A percentile compares a stretch with the other conserved stretches of the same genome.
Conservation (phyloP, 2,113 vertebrate genomes). For the Gymnorhina tibicen region DNA sequence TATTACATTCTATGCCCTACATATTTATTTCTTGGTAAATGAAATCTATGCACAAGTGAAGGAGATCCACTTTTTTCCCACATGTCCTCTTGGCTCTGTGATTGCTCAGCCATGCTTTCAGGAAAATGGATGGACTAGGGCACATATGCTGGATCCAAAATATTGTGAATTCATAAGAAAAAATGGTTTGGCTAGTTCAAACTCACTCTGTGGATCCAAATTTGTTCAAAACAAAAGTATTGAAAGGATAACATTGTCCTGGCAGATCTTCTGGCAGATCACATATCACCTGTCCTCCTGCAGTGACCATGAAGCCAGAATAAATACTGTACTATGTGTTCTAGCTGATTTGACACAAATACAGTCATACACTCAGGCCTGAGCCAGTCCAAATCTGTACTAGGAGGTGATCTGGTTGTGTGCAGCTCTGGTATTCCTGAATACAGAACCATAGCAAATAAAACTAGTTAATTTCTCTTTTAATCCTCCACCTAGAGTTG, state of each 20-base stretch:
- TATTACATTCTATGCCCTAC: background rate
- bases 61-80: background rate
- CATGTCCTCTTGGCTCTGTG: background rate
- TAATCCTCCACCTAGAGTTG: background rate
- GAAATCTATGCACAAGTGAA: background rate
- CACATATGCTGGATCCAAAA: background rate
- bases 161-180: background rate
- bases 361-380: background rate
- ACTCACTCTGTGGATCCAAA: background rate
- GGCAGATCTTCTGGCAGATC: background rate
- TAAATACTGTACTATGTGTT: background rate
- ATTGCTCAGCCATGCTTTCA: background rate
- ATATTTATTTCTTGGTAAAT: background rate
- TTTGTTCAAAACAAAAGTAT: background rate
- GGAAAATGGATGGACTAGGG: background rate
- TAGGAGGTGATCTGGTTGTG: background rate
- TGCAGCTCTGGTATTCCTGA: background rate
- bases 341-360: background rate
- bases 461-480: background rate
- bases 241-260: background rate
- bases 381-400: background rate
- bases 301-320: background rate
- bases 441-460: background rate
- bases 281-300: background rate
- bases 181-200: background rate